These are phyloP conservation scores for Solenopsis fugax DNA, from an alignment of 1,140 invertebrate species.

Conservation along the genomic window DNA sequence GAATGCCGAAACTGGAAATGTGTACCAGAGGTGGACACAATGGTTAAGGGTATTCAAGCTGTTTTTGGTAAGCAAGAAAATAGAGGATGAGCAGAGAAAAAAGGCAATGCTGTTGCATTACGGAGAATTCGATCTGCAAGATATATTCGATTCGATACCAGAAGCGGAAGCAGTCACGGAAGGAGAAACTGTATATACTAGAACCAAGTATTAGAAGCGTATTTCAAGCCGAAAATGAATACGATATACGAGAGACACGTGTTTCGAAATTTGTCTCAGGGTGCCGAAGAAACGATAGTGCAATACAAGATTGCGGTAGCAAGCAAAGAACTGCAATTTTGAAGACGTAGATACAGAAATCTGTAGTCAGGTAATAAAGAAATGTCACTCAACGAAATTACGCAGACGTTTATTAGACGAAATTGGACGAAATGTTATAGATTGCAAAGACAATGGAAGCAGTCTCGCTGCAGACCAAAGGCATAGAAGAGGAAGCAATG, in stretches of 20 bases:
- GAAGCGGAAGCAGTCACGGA: too few species aligned
- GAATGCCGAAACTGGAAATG: too few species aligned
- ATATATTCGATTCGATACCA: too few species aligned
- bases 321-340: background rate
- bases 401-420: background rate
- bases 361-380: background rate
- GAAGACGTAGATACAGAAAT: background rate
- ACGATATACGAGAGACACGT: background rate
- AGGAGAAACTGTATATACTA: background rate
- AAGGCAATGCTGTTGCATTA: too few species aligned
- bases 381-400: background rate
- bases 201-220: background rate
- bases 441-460: background rate
- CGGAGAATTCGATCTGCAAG: too few species aligned
- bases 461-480: background rate
- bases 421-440: background rate
- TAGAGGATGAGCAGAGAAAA: too few species aligned
- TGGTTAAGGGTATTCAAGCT: too few species aligned
- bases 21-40: too few species aligned
- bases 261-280: background rate
- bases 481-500: background rate
- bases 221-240: background rate
- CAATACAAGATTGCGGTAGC: background rate
- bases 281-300: background rate
- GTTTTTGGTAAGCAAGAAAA: too few species aligned